phyloP scores from a whole-genome alignment of 2,888 invertebrate genomes.

The Trisateles emortualis region DNA sequence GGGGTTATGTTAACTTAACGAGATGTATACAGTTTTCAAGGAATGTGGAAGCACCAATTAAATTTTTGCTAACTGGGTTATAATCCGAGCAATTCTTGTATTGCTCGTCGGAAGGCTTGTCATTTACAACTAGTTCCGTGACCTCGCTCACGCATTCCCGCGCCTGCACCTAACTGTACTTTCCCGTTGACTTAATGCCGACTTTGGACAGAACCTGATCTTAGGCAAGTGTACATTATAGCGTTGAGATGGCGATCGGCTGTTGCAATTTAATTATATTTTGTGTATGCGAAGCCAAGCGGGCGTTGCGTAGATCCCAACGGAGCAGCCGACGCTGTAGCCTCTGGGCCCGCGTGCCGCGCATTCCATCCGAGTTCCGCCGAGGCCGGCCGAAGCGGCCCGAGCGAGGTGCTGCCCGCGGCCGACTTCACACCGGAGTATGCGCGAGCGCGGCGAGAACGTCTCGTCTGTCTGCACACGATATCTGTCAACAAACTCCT shows the following conservation, averaged over 20 bases:
- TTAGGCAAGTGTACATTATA: conserved; percentile 83
- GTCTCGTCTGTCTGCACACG: conserved; percentile 76
- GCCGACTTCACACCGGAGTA: conserved; percentile 85
- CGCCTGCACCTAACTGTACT: conserved; percentile 87
- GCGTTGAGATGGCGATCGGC: conserved; percentile 76
- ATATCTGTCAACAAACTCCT: conserved; percentile 85
- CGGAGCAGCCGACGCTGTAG: conserved; percentile 66
- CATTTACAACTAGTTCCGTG: conserved; percentile 87
- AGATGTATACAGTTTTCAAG: conserved; percentile 29
- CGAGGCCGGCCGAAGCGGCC: conserved; percentile 68
- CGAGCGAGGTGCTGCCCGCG: conserved; percentile 68
- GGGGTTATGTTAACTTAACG: conserved; percentile 23
- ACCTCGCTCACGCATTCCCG: conserved; percentile 87
- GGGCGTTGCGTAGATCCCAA: conserved; percentile 73
- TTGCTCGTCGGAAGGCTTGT: conserved; percentile 82
- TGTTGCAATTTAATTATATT: conserved; percentile 86
- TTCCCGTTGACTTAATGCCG: conserved; percentile 85
- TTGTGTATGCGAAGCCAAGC: conserved; percentile 75
- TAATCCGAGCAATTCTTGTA: conserved; percentile 72
- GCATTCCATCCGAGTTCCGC: conserved; percentile 75
- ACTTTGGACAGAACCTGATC: conserved; percentile 86
- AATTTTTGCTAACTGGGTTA: conserved; percentile 56
- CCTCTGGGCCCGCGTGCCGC: conserved; percentile 76
- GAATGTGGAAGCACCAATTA: conserved; percentile 34
- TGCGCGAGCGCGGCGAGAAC: conserved; percentile 86